Evolutionary conservation across 2,113 vertebrate species (phyloP).

Genomic region (Sander lucioperca): DNA sequence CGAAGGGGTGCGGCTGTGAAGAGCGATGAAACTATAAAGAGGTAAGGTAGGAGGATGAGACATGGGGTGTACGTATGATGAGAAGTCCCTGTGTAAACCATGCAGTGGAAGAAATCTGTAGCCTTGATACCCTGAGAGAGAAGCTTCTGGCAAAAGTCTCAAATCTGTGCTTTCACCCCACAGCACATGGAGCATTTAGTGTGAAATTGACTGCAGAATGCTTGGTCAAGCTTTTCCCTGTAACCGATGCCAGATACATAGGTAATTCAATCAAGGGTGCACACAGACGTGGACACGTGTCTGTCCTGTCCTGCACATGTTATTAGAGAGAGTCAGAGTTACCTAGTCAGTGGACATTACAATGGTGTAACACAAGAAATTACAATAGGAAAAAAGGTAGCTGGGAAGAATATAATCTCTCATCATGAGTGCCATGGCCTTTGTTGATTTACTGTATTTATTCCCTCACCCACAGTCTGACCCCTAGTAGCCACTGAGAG

Average conservation of each 20-base stretch:
- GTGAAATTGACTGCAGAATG: conserved; percentile 72
- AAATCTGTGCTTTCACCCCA: conserved; percentile 23
- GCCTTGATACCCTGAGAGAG: background rate
- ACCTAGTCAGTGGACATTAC: background rate
- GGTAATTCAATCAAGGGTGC: conserved; percentile 45
- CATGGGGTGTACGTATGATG: conserved; percentile 1
- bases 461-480: background rate
- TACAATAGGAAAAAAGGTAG: background rate
- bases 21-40: conserved; percentile 12
- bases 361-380: background rate
- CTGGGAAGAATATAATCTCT: background rate
- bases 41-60: conserved; percentile 26
- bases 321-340: background rate
- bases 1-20: background rate
- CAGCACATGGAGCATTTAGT: conserved; percentile 45
- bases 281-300: background rate
- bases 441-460: background rate
- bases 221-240: conserved; percentile 23
- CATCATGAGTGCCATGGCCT: background rate
- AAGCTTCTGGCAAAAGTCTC: conserved; percentile 25
- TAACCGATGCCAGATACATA: conserved; percentile 23
- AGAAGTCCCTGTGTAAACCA: background rate
- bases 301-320: conserved; percentile 4
- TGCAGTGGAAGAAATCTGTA: background rate
- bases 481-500: background rate